These are phyloP conservation scores for Aptenodytes forsteri DNA, from an alignment of 2,113 vertebrate species.

Conservation along the genomic window DNA sequence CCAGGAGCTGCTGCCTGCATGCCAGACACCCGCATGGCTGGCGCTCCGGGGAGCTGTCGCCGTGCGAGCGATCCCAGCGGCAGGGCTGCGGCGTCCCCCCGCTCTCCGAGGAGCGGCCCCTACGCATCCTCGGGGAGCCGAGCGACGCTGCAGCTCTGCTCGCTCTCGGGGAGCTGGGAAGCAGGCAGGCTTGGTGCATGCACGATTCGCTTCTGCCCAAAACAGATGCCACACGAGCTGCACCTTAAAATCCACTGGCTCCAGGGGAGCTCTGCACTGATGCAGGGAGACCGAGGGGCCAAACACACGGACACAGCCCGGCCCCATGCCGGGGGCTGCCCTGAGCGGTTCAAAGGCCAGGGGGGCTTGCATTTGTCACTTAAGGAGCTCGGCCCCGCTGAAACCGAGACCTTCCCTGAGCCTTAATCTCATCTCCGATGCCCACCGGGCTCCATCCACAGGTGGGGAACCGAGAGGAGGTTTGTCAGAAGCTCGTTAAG, in stretches of 20 bases:
- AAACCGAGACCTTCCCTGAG: accelerated
- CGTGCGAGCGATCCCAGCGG: accelerated
- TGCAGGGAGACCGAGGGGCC: background rate
- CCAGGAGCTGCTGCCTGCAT: background rate
- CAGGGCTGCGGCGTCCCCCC: background rate
- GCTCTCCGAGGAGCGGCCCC: background rate
- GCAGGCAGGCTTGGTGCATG: accelerated
- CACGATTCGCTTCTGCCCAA: background rate
- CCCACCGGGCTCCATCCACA: accelerated
- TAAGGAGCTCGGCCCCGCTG: background rate
- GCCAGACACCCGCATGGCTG: background rate
- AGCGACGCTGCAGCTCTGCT: background rate
- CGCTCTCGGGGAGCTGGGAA: background rate
- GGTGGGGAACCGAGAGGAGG: background rate
- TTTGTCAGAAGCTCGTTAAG: background rate
- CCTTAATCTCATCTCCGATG: accelerated
- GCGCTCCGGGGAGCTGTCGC: background rate
- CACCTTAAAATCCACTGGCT: background rate
- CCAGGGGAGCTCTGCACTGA: background rate
- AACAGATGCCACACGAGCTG: accelerated
- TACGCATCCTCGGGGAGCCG: background rate
- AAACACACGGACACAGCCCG: background rate
- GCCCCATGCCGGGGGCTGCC: background rate
- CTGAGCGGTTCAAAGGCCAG: accelerated
- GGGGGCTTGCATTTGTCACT: background rate